A percentile compares a stretch with the other conserved stretches of the same genome.
phyloP scores from a whole-genome alignment of 2,888 invertebrate genomes.

The Cantharis nigra region DNA sequence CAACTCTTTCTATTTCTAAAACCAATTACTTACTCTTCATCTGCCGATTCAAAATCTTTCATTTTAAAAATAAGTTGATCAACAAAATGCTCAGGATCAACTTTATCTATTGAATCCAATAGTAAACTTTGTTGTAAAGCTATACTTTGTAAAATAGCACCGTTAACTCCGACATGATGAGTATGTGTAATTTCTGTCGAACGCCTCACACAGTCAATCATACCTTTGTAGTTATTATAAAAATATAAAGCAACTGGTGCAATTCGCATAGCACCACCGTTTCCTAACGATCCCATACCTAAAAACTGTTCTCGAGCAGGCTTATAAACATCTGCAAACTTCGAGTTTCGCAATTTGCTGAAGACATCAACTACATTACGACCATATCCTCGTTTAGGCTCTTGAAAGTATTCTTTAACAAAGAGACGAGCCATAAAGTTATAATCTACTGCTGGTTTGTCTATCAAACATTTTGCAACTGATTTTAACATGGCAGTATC shows the following conservation, averaged over 20 bases:
- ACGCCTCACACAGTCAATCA: constrained; percentile 58
- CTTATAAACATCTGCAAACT: constrained; percentile 62
- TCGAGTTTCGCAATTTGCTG: constrained; percentile 58
- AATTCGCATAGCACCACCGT: constrained; percentile 77
- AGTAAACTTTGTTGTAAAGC: constrained; percentile 63
- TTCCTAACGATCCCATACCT: constrained; percentile 75
- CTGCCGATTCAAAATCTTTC: constrained; percentile 57
- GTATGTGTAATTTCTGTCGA: constrained; percentile 68
- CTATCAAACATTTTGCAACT: constrained; percentile 65
- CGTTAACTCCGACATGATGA: constrained; percentile 60
- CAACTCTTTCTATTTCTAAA: neutral
- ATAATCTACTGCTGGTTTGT: constrained; percentile 60
- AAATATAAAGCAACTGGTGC: constrained; percentile 69
- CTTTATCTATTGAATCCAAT: constrained; percentile 52
- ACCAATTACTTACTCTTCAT: constrained; percentile 42
- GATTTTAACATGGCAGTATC: constrained; percentile 73
- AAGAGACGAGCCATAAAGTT: constrained; percentile 67
- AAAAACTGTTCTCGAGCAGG: constrained; percentile 70
- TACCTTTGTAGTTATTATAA: constrained; percentile 56
- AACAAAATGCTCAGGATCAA: constrained; percentile 59
- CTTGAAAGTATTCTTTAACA: constrained; percentile 64
- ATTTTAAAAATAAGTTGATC: constrained; percentile 60
- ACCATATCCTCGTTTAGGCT: constrained; percentile 71
- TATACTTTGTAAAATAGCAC: constrained; percentile 62
- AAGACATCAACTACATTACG: constrained; percentile 62